Percentiles rank a stretch among this genome's conserved stretches.
Conservation (phyloP, 1,140 invertebrate species). For the Euura lappo region DNA sequence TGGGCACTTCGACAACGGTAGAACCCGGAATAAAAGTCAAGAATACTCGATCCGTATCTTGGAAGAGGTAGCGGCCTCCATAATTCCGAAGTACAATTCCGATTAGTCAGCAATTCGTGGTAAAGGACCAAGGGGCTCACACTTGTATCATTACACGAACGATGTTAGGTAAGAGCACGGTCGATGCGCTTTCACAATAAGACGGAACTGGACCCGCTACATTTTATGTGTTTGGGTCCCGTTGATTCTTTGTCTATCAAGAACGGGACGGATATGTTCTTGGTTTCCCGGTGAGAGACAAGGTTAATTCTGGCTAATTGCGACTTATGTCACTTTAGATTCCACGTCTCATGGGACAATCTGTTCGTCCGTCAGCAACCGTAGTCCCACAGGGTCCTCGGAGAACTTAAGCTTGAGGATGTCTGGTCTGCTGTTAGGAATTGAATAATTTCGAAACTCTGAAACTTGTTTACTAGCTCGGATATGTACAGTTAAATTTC, state of each 20-base stretch:
- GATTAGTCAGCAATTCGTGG: background rate
- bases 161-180: too few species aligned
- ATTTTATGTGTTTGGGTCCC: too few species aligned
- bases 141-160: too few species aligned
- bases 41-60: background rate
- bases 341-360: background rate
- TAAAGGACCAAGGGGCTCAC: background rate
- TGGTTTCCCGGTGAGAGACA: background rate
- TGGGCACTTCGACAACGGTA: too few species aligned
- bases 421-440: background rate
- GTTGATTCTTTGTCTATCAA: too few species aligned
- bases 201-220: too few species aligned
- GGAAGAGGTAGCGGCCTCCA: background rate
- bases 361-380: background rate
- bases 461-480: background rate
- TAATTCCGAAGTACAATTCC: background rate
- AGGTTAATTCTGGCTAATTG: slow-evolving; percentile 2
- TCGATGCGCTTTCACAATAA: background rate
- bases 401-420: background rate
- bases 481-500: background rate
- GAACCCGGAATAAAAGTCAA: background rate
- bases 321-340: background rate
- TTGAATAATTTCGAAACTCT: background rate
- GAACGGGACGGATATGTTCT: background rate
- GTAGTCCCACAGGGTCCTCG: background rate